Evolutionary conservation across 2,888 invertebrate species (phyloP).

Genomic region (Hipparchia semele): DNA sequence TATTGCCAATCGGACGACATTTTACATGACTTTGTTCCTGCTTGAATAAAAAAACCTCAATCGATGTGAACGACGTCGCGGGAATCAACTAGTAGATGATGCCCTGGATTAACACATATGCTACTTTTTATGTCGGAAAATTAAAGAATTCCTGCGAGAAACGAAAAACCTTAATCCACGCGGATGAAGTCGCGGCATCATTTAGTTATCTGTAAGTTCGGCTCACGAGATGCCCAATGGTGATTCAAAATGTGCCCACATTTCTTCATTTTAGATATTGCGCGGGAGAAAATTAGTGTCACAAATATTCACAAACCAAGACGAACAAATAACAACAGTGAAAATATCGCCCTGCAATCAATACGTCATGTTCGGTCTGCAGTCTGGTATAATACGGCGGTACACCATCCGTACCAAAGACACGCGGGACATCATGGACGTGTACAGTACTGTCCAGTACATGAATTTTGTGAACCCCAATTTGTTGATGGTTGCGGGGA

Average conservation of each 20-base stretch:
- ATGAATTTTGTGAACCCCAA: slow-evolving; percentile 64
- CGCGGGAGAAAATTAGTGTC: slow-evolving; percentile 70
- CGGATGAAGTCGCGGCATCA: too few relatives aligned
- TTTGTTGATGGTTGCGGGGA: slow-evolving; percentile 68
- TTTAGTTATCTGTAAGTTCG: neutral
- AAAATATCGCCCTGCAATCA: slow-evolving; percentile 78
- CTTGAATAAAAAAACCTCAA: too few relatives aligned
- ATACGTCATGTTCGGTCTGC: slow-evolving; percentile 75
- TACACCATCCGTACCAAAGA: slow-evolving; percentile 68
- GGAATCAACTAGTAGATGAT: too few relatives aligned
- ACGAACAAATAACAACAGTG: slow-evolving; percentile 73
- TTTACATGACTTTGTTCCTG: too few relatives aligned
- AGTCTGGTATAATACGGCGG: slow-evolving; percentile 69
- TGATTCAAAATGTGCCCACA: too few relatives aligned
- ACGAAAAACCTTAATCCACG: too few relatives aligned
- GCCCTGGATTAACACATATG: too few relatives aligned
- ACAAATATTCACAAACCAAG: slow-evolving; percentile 67
- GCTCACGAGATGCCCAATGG: neutral
- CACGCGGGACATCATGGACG: slow-evolving; percentile 61
- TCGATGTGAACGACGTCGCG: too few relatives aligned
- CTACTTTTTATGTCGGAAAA: too few relatives aligned
- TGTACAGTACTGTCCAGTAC: slow-evolving; percentile 69
- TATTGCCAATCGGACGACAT: too few relatives aligned
- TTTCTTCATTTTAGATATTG: slow-evolving; percentile 60
- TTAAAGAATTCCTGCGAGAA: too few relatives aligned